phyloP scores from a whole-genome alignment of 2,888 invertebrate genomes.

The Teinopalpus imperialis region DNA sequence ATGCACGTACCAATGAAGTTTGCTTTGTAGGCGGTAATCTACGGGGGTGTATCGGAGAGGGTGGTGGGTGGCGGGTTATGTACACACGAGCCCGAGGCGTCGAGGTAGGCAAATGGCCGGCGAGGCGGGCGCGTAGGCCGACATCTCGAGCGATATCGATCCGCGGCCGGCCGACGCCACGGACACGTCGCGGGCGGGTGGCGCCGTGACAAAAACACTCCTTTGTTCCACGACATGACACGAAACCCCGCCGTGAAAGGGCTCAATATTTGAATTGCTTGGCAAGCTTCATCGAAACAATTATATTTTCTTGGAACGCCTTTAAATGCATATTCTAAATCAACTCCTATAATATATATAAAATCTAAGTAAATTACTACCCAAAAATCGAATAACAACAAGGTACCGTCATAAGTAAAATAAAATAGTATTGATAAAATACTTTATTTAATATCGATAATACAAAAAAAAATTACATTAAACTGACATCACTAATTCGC shows the following conservation, averaged over 20 bases:
- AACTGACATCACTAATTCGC: slow-evolving; percentile 59
- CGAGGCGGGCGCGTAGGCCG: slow-evolving; percentile 77
- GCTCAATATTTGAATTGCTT: slow-evolving; percentile 13
- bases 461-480: slow-evolving; percentile 35
- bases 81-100: slow-evolving; percentile 80
- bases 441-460: slow-evolving; percentile 41
- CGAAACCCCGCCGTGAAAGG: slow-evolving; percentile 34
- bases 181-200: slow-evolving; percentile 56
- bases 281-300: neutral
- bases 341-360: neutral
- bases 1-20: slow-evolving; percentile 82
- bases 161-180: slow-evolving; percentile 69
- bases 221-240: slow-evolving; percentile 68
- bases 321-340: neutral
- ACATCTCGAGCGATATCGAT: slow-evolving; percentile 79
- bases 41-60: slow-evolving; percentile 73
- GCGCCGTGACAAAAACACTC: slow-evolving; percentile 69
- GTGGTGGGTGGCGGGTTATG: slow-evolving; percentile 76
- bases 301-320: slow-evolving; percentile 4
- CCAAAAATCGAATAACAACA: neutral
- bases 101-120: slow-evolving; percentile 82
- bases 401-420: neutral
- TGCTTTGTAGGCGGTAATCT: slow-evolving; percentile 82
- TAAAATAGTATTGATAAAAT: neutral
- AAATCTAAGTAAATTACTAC: too few species aligned